Base-by-base conservation (phyloP, 2,797 vertebrate species). In the Hyperoplus lanceolatus region DNA sequence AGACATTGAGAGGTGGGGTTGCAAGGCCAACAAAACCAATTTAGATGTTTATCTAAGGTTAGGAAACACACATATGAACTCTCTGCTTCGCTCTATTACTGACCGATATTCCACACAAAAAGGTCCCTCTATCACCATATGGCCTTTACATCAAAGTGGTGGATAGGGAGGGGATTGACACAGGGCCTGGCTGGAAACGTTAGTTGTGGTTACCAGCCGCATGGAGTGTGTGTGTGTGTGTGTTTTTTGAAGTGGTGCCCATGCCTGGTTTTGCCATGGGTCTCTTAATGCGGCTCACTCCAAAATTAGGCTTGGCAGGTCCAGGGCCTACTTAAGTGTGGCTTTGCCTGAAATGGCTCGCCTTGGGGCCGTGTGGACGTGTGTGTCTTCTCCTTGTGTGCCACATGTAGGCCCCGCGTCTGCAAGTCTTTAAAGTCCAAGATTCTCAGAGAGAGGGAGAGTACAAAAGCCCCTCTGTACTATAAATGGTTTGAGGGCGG, bases 291-390 rank as follows among this genome's bases (percentile, higher is more conserved):
- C 49, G 82, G 85, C 89, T 77, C 75, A 59, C 83, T 92, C 88
- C 90, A 90, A 93, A 94, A 95, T 93, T 92, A 93, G 93, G 86
- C 88, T 81, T 95, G 94, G 94, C 93, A 94, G 83, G 83, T 86
- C 59, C 42, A 77, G 90, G 29, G 80, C 87, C 88, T 90, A 82
- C 85, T 88, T 92, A 92, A 94, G 87, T 92, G 91, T 86, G 87
- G 91, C 87, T 92, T 88, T 91, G 86, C 87, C 88, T 87, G 85
- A 94, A 94, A 93, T 89, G 83, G 83, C 70, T 91, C 48, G 73
- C 82, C 80, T 82, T 64, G 65, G 87, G 81, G 80, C 84, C 78
- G 81, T 75, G 64, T 67, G 14, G 15, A 41, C 9, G 48, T 81
- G 81, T 80, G 85, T 83, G 82, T 87, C 69, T 77, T 70, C 66